Evolutionary conservation across 2,888 invertebrate genomes (phyloP), one percentile per base, ranked within the genome.

Genomic region (Stenolophus ochropezus): DNA sequence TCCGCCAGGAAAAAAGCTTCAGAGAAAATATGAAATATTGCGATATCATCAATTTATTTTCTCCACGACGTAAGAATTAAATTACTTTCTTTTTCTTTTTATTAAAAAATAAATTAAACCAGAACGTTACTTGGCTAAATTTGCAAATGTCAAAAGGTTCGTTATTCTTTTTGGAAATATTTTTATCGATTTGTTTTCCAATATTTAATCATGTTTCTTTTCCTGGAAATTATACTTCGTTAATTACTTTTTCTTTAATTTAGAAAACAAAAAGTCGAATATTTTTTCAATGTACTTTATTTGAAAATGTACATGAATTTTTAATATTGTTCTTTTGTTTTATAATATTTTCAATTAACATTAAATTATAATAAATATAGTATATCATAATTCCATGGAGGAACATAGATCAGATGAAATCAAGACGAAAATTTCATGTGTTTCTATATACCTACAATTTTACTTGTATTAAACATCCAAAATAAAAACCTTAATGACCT

Each of bases 91-190:
- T 33, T 33, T 33, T 33, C 33, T 42, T 42, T 42, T 42, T 42
- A 42, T 42, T 42, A 42, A 42, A 42, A 51, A 51, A 51, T 51
- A 51, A 51, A 51, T 51, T 16, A 51, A 51, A 51, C 51, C 4
- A 51, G 18, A 51, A 51, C 16, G 14, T 16, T 14, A 51, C 51
- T 51, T 51, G 16, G 5, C 14, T 51, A 51, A 16, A 51, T 51
- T 51, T 51, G 18, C 51, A 51, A 51, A 51, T 51, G 18, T 51
- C 51, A 51, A 51, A 51, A 51, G 51, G 51, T 18, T 14, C 51
- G 14, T 51, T 51, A 51, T 51, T 11, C 11, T 42, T 42, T 42
- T 42, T 11, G 6, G 8, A 42, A 42, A 42, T 42, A 42, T 42
- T 42, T 42, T 1, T 11, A 42, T 42, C 33, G 8, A 42, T 42